A percentile compares a stretch with the other conserved stretches of the same genome.
Evolutionary conservation across 92 coral and sea anemone genomes (phyloP).

Genomic region (Paragorgia papillata): DNA sequence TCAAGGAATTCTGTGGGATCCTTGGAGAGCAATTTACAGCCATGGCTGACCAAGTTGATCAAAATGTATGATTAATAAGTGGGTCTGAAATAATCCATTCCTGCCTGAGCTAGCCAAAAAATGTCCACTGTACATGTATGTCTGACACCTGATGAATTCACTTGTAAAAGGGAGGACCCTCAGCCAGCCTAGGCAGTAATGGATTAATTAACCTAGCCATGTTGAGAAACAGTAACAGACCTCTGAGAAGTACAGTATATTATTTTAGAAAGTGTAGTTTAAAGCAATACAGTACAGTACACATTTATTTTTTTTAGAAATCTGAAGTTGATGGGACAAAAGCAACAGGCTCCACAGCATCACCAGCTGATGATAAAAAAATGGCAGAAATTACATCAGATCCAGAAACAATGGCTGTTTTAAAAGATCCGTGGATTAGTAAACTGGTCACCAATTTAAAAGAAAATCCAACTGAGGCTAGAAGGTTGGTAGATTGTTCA

Average conservation of each 20-base stretch:
- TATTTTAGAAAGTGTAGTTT: too few species aligned
- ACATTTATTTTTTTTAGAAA: conserved; percentile 14
- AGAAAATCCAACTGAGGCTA: conserved; percentile 69
- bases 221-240: too few species aligned
- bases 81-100: too few species aligned
- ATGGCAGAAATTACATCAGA: conserved; percentile 68
- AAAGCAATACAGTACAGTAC: too few species aligned
- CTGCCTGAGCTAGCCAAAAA: too few species aligned
- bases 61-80: not conserved
- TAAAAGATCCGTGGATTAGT: conserved; percentile 75
- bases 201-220: too few species aligned
- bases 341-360: conserved; percentile 50
- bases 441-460: conserved; percentile 62
- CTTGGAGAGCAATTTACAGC: conserved; percentile 78
- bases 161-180: too few species aligned
- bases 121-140: too few species aligned
- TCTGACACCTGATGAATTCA: too few species aligned
- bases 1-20: conserved; percentile 69
- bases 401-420: conserved; percentile 64
- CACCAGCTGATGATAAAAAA: conserved; percentile 69
- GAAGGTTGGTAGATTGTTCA: conserved; percentile 6
- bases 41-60: conserved; percentile 53
- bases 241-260: too few species aligned
- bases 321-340: conserved; percentile 57
- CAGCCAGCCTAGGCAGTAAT: too few species aligned